Evolutionary conservation across 2,113 vertebrate genomes (phyloP).

Genomic region (Equus przewalskii): DNA sequence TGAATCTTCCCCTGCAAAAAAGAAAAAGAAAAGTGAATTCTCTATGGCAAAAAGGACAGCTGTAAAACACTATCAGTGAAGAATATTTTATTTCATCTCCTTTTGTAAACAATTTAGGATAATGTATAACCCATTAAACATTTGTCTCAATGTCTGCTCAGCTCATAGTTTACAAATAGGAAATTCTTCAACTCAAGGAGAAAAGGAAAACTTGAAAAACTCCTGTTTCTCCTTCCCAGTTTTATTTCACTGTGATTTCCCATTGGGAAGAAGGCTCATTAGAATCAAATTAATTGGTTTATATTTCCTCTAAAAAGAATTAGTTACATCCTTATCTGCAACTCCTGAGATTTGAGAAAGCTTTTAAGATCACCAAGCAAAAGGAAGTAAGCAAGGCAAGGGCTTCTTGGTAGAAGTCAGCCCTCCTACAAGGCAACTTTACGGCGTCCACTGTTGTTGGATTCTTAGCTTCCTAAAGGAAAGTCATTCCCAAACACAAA

Average conservation of each 20-base stretch:
- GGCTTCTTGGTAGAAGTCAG: not conserved
- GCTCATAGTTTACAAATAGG: conserved; percentile 37
- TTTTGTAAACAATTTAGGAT: conserved; percentile 49
- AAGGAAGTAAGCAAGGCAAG: not conserved
- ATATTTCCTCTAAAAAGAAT: not conserved
- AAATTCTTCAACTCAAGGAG: conserved; percentile 25
- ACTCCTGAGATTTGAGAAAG: not conserved
- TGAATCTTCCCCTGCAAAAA: too few relatives aligned
- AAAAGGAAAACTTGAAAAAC: conserved; percentile 47
- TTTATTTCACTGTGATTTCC: conserved; percentile 30
- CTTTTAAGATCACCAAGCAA: not conserved
- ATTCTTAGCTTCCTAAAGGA: not conserved
- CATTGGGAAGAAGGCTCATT: not conserved
- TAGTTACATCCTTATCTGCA: not conserved
- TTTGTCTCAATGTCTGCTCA: conserved; percentile 23
- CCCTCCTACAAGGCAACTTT: not conserved
- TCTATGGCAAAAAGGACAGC: too few relatives aligned
- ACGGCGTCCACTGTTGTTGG: rapidly evolving
- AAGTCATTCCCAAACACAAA: not conserved
- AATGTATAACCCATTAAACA: not conserved
- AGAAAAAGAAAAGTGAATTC: too few relatives aligned
- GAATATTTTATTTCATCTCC: conserved; percentile 50
- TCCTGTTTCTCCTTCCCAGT: not conserved
- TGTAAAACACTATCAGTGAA: conserved; percentile 18
- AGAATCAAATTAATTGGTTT: not conserved